These are phyloP conservation scores for Heliangelus exortis DNA, from an alignment of 2,797 vertebrate genomes.

Conservation along the genomic window DNA sequence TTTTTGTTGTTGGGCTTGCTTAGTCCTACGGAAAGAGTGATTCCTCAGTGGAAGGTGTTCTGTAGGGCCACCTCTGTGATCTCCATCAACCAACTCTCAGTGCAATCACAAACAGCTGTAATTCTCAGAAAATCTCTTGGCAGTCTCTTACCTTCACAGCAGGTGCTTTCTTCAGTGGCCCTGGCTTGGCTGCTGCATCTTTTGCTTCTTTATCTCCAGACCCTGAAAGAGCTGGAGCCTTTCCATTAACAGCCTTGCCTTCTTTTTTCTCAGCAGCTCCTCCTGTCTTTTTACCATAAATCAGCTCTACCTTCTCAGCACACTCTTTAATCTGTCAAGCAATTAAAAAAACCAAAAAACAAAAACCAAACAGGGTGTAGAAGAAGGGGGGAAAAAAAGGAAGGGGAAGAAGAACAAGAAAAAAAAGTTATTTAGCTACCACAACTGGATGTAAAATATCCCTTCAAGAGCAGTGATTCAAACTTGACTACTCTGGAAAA, in stretches of 20 bases:
- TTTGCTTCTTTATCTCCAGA: conserved; percentile 79
- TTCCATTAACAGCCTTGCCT: conserved; percentile 78
- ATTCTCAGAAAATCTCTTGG: background rate
- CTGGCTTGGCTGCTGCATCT: conserved; percentile 79
- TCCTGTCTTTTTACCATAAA: conserved; percentile 83
- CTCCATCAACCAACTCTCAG: background rate
- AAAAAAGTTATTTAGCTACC: background rate
- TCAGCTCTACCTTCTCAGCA: conserved; percentile 92
- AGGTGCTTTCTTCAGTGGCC: conserved; percentile 83
- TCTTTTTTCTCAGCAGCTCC: conserved; percentile 82
- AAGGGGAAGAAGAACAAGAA: background rate
- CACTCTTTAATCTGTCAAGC: conserved; percentile 92
- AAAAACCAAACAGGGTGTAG: background rate
- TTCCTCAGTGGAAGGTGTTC: background rate
- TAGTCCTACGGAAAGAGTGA: background rate
- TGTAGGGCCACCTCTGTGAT: background rate
- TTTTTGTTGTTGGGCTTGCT: background rate
- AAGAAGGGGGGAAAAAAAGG: background rate
- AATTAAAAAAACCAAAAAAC: background rate
- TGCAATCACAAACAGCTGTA: background rate
- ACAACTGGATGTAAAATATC: background rate
- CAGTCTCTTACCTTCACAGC: conserved; percentile 81
- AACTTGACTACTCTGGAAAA: background rate
- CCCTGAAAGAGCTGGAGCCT: conserved; percentile 78
- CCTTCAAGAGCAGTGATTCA: background rate